These are phyloP conservation scores for Scophthalmus maximus DNA, from an alignment of 2,113 vertebrate species.

Conservation along the genomic window DNA sequence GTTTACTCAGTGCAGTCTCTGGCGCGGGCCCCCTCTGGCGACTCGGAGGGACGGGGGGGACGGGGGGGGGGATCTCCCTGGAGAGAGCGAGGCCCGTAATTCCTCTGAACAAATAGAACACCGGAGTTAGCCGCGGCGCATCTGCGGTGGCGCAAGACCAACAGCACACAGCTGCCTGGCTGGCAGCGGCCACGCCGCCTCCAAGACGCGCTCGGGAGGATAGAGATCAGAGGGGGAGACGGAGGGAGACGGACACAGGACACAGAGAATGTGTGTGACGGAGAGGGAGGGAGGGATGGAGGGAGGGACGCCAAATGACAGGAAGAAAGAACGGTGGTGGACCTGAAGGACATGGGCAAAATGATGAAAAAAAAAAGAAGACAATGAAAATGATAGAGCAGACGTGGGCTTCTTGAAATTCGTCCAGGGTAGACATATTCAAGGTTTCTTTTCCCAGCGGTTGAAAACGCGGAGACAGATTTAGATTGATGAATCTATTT, in stretches of 20 bases:
- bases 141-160: slow-evolving; percentile 55
- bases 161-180: slow-evolving; percentile 69
- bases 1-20: slow-evolving; percentile 41
- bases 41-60: slow-evolving; percentile 44
- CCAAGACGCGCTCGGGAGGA: slow-evolving; percentile 68
- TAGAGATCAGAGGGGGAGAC: slow-evolving; percentile 64
- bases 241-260: slow-evolving; percentile 50
- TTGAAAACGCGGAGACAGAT: slow-evolving; percentile 32
- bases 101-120: slow-evolving; percentile 77
- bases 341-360: slow-evolving; percentile 57
- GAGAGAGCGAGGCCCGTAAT: slow-evolving; percentile 73
- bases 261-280: slow-evolving; percentile 36
- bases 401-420: no score
- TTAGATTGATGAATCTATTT: slow-evolving; percentile 39
- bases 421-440: slow-evolving; percentile 35
- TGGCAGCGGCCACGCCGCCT: slow-evolving; percentile 57
- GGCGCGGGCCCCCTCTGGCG: slow-evolving; percentile 60
- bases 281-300: no score
- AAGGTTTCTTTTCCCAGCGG: slow-evolving; percentile 35
- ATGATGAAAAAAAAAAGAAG: no score
- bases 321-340: slow-evolving; percentile 30
- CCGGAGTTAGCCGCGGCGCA: slow-evolving; percentile 46
- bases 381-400: no score
- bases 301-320: slow-evolving; percentile 31
- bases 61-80: no score